Evolutionary conservation across 2,113 vertebrate genomes (phyloP), one percentile per base, ranked within the genome.

Genomic region (Myotis davidii): DNA sequence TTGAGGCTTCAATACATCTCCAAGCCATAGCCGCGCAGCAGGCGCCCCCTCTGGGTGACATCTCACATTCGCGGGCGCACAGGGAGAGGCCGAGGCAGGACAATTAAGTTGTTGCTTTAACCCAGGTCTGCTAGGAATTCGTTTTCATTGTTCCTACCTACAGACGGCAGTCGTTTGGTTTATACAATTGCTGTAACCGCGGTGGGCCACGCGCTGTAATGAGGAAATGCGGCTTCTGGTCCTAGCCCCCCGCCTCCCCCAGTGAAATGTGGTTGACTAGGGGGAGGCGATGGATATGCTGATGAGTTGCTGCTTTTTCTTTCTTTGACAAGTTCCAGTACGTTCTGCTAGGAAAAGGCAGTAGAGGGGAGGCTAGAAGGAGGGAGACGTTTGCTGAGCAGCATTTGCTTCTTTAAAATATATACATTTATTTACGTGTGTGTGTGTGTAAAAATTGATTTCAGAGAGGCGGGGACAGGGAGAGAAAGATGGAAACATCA

Each of bases 1-100:
- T 0, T 6, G 56, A 12, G 20, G 2, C 69, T 50, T 77, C 14
- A 0, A 0, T 7, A 0, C 10, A 0, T 18, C 65, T 50, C 12
- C 2, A 37, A 39, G 39, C 27, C 88, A 1, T 32, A 10, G 29
- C 23, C 0, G 34, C 16, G 10, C 79, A 9, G 56, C 76, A 18
- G 65, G 85, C 50, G 32, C 85, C 72, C 54, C 14, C 56, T 85
- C 12, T 82, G 9, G 82, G 70, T 11, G 32, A 27, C 67, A 25
- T 5, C 21, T 34, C 32, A n/a, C 90, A 3, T 29, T 42, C 9
- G 34, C 4, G 77, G 45, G 11, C 8, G 1, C 29, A 3, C 25
- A 18, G 50, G 39, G 23, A 27, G 56, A 50, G 59, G 39, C 23
- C 5, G 64, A 32, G 42, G 45, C 64, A 21, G 50, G 21, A 45